Base-by-base conservation (phyloP, 2,113 vertebrate genomes). In the Perca fluviatilis region DNA sequence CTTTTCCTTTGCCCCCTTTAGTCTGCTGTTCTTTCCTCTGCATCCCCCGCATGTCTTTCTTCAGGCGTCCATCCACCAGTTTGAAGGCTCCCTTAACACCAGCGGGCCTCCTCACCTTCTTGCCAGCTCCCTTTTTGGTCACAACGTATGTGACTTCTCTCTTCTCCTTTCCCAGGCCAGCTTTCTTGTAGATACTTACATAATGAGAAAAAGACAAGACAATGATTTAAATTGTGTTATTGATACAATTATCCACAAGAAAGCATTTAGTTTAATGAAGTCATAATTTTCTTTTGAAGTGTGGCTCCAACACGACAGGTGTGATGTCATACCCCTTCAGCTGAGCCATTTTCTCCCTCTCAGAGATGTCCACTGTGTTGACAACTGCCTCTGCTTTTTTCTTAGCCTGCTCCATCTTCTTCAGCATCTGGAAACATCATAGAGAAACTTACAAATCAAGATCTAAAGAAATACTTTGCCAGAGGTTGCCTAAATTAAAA, bases 131-230 rank as follows among this genome's bases (percentile, higher is more conserved):
- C 75, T 97, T 99, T 95, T 99, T 99, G 75, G 96, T 93, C 86
- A 99, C 96, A 18, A 99, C 69, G 0, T 99, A 99, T 3, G 98
- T 99, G 50, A 99, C 94, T 27, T 99, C 96, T 61, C 95, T 94
- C 83, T 98, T 99, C 92, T 99, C 97, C 90, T 98, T 99, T 18
- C 96, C 97, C 54, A 99, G 67, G 0, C 97, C 97, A 0, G 97
- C 97, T 92, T 99, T 99, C 95, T 98, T 99, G 92, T 99, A 99
- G 91, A 99, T 98, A 85, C 98, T 99, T 81, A 68, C 15, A 21
- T 46, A 83, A 71, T 14, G 6, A 33, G 2, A 33, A 23, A 30
- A 68, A 69, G n/a, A 67, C 6, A 63, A 49, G 9, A n/a, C 5
- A 7, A 14, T 25, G 0, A 74, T 53, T 60, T 1, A 40, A 6